phyloP scores from a whole-genome alignment of 2,888 invertebrate genomes.

The Phrixothrix hirtus region DNA sequence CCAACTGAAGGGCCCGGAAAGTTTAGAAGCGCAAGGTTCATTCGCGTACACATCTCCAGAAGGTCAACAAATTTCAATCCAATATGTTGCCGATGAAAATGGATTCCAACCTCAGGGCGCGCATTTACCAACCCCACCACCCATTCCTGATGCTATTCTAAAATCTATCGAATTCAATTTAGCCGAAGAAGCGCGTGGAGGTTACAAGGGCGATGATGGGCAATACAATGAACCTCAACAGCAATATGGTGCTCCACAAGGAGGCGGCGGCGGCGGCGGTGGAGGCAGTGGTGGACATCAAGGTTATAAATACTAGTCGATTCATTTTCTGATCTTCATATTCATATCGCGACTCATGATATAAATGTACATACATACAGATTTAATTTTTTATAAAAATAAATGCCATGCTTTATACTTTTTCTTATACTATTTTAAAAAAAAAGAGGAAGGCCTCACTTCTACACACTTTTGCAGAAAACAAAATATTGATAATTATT shows the following conservation, averaged over 20 bases:
- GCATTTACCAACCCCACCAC: constrained; percentile 61
- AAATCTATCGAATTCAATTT: constrained; percentile 30
- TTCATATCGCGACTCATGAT: no score
- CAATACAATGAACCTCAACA: constrained; percentile 36
- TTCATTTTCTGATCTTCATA: no score
- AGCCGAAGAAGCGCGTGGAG: constrained; percentile 39
- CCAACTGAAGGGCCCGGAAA: constrained; percentile 27
- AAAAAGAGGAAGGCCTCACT: no score
- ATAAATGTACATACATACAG: no score
- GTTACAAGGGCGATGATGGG: constrained; percentile 43
- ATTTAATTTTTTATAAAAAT: no score
- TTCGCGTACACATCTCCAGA: constrained; percentile 48
- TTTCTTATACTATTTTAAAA: no score
- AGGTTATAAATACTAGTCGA: constrained; percentile 20
- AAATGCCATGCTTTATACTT: no score
- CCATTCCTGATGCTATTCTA: constrained; percentile 63
- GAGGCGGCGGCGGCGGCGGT: no score
- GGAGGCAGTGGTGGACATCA: constrained; percentile 13
- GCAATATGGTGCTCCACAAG: constrained; percentile 35
- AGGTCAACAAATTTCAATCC: constrained; percentile 39
- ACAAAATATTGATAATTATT: no score
- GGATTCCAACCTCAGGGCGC: constrained; percentile 45
- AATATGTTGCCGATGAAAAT: constrained; percentile 45
- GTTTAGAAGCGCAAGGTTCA: constrained; percentile 43
- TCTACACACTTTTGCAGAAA: no score